Evolutionary conservation across 1,140 invertebrate species (phyloP).

Genomic region (Cotesia vestalis): DNA sequence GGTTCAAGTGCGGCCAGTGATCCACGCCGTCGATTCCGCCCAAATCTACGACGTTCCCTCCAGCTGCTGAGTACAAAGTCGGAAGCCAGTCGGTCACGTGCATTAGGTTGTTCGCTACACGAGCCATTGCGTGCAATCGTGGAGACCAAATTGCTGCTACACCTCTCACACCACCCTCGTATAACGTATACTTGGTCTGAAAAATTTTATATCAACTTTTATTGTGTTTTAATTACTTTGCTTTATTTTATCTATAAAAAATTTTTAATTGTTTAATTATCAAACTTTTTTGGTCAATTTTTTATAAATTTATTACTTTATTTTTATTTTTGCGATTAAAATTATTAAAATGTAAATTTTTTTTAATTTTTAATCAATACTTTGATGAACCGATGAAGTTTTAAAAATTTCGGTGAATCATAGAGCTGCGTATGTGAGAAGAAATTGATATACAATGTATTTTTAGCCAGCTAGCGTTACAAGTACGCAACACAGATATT

Average conservation of each 20-base stretch:
- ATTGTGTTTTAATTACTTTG: neutral
- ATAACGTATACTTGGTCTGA: constrained; percentile 75
- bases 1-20: constrained; percentile 67
- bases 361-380: neutral
- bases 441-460: too few relatives aligned
- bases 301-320: too few relatives aligned
- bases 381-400: too few relatives aligned
- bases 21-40: constrained; percentile 70
- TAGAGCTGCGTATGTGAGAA: too few relatives aligned
- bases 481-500: too few relatives aligned
- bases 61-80: constrained; percentile 70
- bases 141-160: constrained; percentile 74
- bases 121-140: constrained; percentile 61
- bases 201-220: constrained; percentile 18
- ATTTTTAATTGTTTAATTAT: neutral
- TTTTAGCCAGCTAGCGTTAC: too few relatives aligned
- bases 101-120: constrained; percentile 68
- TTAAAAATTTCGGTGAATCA: too few relatives aligned
- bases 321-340: too few relatives aligned
- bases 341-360: neutral
- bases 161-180: constrained; percentile 77
- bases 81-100: constrained; percentile 80
- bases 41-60: constrained; percentile 63
- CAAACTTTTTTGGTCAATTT: too few relatives aligned
- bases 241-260: neutral